phyloP scores from a whole-genome alignment of 1,140 invertebrate genomes.

The Tetragonula clypearis region DNA sequence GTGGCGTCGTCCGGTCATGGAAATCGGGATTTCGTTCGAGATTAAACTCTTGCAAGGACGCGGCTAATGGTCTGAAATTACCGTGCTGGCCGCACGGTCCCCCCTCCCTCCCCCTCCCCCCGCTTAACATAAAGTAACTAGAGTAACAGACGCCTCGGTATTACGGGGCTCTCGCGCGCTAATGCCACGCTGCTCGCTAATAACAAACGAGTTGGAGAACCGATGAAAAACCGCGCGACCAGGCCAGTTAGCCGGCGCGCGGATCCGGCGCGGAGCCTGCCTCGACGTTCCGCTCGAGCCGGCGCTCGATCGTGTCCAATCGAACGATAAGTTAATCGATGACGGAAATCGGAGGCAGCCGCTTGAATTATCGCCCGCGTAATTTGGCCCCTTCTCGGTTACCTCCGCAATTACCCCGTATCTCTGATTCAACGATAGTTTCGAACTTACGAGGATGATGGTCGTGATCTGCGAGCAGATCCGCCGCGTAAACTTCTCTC shows the following conservation, averaged over 20 bases:
- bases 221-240: slow-evolving; percentile 17
- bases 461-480: not conserved
- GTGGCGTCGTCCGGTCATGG: not conserved
- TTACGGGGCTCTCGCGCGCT: slow-evolving; percentile 1
- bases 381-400: not conserved
- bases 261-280: too few species aligned
- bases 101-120: too few species aligned
- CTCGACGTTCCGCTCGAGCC: not conserved
- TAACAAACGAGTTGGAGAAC: not conserved
- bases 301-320: not conserved
- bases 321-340: slow-evolving; percentile 16
- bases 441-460: slow-evolving; percentile 10
- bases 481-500: too few species aligned
- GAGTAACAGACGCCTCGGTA: slow-evolving; percentile 7
- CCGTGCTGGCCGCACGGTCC: not conserved
- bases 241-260: not conserved
- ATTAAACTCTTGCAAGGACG: slow-evolving; percentile 26
- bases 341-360: slow-evolving; percentile 10
- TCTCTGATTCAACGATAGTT: slow-evolving; percentile 20
- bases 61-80: slow-evolving; percentile 38
- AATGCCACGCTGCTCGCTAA: slow-evolving; percentile 31
- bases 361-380: slow-evolving; percentile 23
- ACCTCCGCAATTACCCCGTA: slow-evolving; percentile 3
- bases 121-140: slow-evolving; percentile 8
- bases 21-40: slow-evolving; percentile 14